Conservation (phyloP, 2,888 invertebrate genomes). For the Anarsia innoxiella region DNA sequence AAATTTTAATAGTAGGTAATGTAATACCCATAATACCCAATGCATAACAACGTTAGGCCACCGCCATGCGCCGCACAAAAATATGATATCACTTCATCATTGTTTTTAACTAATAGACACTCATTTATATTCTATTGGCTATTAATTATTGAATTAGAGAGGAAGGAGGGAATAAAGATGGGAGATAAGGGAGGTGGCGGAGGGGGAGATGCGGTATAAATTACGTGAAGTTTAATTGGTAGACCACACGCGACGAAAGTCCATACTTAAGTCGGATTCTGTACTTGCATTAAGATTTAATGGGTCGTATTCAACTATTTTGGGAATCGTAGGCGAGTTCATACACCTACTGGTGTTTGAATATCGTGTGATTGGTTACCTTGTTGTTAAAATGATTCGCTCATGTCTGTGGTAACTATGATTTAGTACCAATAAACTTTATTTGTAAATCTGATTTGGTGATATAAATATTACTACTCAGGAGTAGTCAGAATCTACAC, state of each 20-base stretch:
- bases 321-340: conserved; percentile 6
- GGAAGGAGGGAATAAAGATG: conserved; percentile 12
- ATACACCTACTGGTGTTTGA: not conserved
- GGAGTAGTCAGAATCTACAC: no score
- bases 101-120: conserved; percentile 1
- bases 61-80: not conserved
- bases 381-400: no score
- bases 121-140: conserved; percentile 6
- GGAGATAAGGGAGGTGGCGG: conserved; percentile 16
- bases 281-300: conserved; percentile 6
- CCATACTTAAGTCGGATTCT: conserved; percentile 3
- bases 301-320: conserved; percentile 5
- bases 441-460: no score
- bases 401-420: no score
- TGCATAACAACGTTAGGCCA: no score
- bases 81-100: conserved; percentile 4
- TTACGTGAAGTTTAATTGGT: conserved; percentile 56
- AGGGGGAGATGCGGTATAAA: conserved; percentile 31
- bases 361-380: no score
- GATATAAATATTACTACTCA: no score
- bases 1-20: no score
- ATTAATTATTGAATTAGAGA: conserved; percentile 14
- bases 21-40: no score
- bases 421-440: no score
- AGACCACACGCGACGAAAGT: conserved; percentile 55